Evolutionary conservation across 2,888 invertebrate genomes (phyloP), one percentile per base, ranked within the genome.

Genomic region (Luperina nickerlii): DNA sequence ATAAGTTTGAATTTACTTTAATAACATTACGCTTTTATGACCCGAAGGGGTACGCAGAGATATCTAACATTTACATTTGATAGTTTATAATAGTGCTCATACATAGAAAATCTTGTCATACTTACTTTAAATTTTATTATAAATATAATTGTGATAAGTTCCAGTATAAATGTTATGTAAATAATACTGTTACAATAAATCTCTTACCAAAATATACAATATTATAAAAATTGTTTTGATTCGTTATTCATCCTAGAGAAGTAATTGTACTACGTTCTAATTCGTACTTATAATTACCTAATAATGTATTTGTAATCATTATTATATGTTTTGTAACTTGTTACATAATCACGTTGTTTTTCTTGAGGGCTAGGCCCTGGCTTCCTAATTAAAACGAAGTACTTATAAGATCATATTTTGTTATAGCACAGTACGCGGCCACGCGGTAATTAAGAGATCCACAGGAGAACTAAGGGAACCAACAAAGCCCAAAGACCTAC

Each of bases 141-240:
- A 62, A 51, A 42, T 54, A 62, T 67, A 81, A 27, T 38, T 60
- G 32, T 78, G 68, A 78, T 78, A 62, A 13, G 24, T 69, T 60
- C 2, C n/a, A 38, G n/a, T 48, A 24, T 42, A 20, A 32, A 42
- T 48, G 24, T 15, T 48, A 27, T 48, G 65, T 74, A 74, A 71
- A 57, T 84, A 75, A 65, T 79, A 79, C 66, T 80, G 65, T 67
- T 74, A 74, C 15, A 48, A 74, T 81, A 83, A 82, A 87, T 76
- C 4, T 80, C 72, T 76, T 82, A 87, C 54, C 69, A 86, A 86
- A 87, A 87, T 85, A 86, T 81, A 84, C 32, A 51, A 71, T 54
- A 54, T 63, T 75, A 27, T 81, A 60, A 75, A 73, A 86, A 74
- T 69, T 62, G 63, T 66, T 70, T 70, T 75, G 78, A 82, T 82